These are phyloP conservation scores for Dipus sagitta DNA, from an alignment of 2,797 vertebrate genomes.

Conservation along the genomic window DNA sequence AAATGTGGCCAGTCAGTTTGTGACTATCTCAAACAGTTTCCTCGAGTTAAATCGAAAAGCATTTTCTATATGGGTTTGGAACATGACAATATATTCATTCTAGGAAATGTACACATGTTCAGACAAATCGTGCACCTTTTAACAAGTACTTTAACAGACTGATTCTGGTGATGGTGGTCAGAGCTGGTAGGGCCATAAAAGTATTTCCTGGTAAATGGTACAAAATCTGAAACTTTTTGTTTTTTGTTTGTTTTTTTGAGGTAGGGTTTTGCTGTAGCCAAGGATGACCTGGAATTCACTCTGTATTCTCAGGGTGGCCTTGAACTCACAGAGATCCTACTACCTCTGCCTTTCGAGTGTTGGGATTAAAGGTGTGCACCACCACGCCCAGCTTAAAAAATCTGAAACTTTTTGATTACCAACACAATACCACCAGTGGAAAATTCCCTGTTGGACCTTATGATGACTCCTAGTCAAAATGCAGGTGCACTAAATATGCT, in stretches of 20 bases:
- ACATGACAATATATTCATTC: background rate
- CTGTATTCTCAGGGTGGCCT: no score
- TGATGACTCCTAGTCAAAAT: background rate
- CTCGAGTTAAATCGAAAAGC: background rate
- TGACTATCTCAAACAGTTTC: background rate
- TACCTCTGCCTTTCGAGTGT: no score
- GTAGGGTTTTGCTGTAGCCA: no score
- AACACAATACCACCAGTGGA: background rate
- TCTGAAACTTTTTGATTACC: background rate
- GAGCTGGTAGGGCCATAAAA: background rate
- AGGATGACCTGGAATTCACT: no score
- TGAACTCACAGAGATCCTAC: no score
- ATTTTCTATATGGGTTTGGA: constrained; percentile 15
- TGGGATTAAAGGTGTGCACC: no score
- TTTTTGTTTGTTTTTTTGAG: no score
- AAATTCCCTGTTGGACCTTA: background rate
- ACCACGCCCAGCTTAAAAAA: background rate
- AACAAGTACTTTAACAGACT: background rate
- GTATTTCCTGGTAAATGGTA: background rate
- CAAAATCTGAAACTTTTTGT: background rate
- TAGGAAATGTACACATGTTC: background rate
- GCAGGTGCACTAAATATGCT: background rate
- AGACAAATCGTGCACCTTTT: background rate
- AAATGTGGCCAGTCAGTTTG: background rate
- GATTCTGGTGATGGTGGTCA: background rate